These are phyloP conservation scores for Halocaridina rubra DNA, from an alignment of 2,888 invertebrate species.

Conservation along the genomic window DNA sequence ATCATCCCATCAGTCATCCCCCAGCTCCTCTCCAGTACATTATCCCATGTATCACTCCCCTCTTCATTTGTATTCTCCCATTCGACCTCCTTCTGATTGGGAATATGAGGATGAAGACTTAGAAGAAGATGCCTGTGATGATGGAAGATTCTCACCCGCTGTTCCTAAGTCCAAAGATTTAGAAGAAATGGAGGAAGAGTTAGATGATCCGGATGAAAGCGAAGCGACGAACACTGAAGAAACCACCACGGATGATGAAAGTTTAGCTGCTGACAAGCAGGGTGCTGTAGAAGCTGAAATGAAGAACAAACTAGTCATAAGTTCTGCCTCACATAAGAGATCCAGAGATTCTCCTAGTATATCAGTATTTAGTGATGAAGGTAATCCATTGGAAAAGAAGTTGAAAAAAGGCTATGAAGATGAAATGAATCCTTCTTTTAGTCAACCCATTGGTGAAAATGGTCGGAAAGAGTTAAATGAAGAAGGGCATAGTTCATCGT, in stretches of 20 bases:
- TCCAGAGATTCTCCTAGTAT: neutral
- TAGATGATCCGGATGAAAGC: neutral
- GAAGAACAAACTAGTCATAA: slow-evolving; percentile 22
- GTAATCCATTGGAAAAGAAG: neutral
- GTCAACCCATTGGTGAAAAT: too few species aligned
- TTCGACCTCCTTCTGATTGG: slow-evolving; percentile 36
- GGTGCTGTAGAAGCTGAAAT: neutral
- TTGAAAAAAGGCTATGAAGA: neutral
- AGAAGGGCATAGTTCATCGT: too few species aligned
- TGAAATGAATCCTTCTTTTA: too few species aligned
- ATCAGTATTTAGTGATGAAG: neutral
- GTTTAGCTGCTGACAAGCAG: neutral
- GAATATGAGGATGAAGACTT: slow-evolving; percentile 46
- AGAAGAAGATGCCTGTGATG: neutral
- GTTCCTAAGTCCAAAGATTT: neutral
- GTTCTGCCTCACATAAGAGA: slow-evolving; percentile 2
- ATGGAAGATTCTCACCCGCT: slow-evolving; percentile 35
- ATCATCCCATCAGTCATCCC: neutral
- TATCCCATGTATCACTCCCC: slow-evolving; percentile 5
- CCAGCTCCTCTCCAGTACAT: neutral
- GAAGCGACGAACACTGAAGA: neutral
- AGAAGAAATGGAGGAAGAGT: slow-evolving; percentile 4
- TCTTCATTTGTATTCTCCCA: slow-evolving; percentile 30
- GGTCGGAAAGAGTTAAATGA: too few species aligned
- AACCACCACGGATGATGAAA: neutral